Percentiles rank a stretch among this genome's conserved stretches.
phyloP scores from a whole-genome alignment of 2,888 invertebrate genomes.

The Sylvicola fuscatus region DNA sequence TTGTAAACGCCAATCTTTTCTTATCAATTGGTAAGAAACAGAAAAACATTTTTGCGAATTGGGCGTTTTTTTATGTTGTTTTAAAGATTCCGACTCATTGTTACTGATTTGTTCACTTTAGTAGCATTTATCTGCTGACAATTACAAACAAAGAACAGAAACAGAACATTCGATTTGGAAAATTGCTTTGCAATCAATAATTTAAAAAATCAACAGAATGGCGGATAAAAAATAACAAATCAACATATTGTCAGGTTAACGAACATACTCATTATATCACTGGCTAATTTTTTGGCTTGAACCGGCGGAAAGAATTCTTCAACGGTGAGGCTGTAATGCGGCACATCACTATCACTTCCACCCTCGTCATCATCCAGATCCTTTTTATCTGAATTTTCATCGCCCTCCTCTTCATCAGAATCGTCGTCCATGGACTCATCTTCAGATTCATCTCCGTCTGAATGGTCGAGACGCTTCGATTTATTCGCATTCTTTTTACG shows the following conservation, averaged over 20 bases:
- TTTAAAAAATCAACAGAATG: too few species aligned
- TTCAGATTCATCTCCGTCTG: slow-evolving; percentile 10
- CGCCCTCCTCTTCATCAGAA: slow-evolving; percentile 7
- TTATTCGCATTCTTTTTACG: slow-evolving; percentile 30
- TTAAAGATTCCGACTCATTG: too few species aligned
- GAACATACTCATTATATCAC: slow-evolving; percentile 25
- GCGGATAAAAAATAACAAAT: too few species aligned
- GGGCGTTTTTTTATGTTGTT: too few species aligned
- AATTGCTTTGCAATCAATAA: too few species aligned
- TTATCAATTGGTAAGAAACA: neutral
- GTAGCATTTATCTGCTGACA: too few species aligned
- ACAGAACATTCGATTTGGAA: too few species aligned
- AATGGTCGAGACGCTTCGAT: slow-evolving; percentile 30
- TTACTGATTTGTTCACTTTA: too few species aligned
- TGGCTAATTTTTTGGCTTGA: slow-evolving; percentile 24
- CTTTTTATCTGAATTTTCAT: slow-evolving; percentile 8
- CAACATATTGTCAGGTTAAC: too few species aligned
- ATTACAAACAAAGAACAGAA: too few species aligned
- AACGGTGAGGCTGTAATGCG: slow-evolving; percentile 40
- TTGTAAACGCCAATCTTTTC: slow-evolving; percentile 2
- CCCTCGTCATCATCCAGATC: neutral
- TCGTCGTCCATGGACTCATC: slow-evolving; percentile 3
- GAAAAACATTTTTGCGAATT: too few species aligned
- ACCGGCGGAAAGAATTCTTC: slow-evolving; percentile 38
- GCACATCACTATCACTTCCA: slow-evolving; percentile 16